Evolutionary conservation across 2,113 vertebrate species (phyloP).

Genomic region (Gallinago jamesoni): DNA sequence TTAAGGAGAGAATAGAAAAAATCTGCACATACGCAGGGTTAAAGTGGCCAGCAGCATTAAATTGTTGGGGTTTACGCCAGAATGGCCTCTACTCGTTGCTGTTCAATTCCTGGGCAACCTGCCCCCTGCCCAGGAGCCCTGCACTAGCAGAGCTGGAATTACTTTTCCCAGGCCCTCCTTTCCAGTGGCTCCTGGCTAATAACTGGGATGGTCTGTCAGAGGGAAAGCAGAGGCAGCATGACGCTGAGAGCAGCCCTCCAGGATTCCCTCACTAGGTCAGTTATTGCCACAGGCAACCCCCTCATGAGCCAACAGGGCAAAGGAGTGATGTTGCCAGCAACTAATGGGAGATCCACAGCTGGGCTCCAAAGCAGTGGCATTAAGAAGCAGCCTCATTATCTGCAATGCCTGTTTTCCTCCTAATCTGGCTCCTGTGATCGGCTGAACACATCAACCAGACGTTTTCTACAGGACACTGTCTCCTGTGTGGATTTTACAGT

Average conservation of each 20-base stretch:
- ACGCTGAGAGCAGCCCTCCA: neutral
- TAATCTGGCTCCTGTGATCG: neutral
- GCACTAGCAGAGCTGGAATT: neutral
- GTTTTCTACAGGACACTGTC: neutral
- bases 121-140: neutral
- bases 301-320: rapidly evolving
- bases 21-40: neutral
- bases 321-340: neutral
- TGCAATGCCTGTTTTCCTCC: neutral
- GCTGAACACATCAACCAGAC: neutral
- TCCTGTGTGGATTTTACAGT: neutral
- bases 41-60: neutral
- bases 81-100: neutral
- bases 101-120: neutral
- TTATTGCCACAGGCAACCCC: neutral
- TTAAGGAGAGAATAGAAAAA: neutral
- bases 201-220: neutral
- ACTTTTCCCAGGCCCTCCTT: neutral
- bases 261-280: neutral
- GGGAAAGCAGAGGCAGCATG: neutral
- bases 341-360: neutral
- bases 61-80: neutral
- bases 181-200: neutral
- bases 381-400: neutral
- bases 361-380: neutral